Base-by-base conservation (phyloP, 2,888 invertebrate genomes). In the Hirtodrosophila alboralis region DNA sequence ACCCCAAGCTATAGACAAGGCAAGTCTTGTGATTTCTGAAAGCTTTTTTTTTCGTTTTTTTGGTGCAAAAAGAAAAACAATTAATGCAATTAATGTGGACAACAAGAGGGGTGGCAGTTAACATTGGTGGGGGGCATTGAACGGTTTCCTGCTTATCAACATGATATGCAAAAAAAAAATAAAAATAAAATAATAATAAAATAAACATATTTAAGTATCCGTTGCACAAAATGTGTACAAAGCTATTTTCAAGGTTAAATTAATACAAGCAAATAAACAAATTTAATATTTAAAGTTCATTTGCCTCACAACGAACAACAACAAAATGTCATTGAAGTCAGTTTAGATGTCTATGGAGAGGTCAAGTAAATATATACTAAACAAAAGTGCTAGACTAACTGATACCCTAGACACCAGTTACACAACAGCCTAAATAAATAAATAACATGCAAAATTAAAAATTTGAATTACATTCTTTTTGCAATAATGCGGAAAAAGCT, bases 1-100 rank as follows among this genome's bases (percentile, higher is more conserved):
- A 43, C 16, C 12, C 34, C 28, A 30, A 10, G 14, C 18, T 5
- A 3, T 0, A 18, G 4, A 18, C 1, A 2, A 3, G 4, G 4
- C 18, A 18, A 31, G 66, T 80, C 80, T 84, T 77, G 84, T 83
- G 80, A 70, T 76, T 52, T 26, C n/a, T 10, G 6, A 56, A 37
- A 71, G 64, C 52, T 60, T 48, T 62, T 33, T 12, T 9, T 8
- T 36, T 4, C 18, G 3, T n/a, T n/a, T n/a, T n/a, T n/a, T n/a
- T n/a, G 16, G 40, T 18, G 21, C 8, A 18, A 38, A 23, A 28
- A 6, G n/a, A 38, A 12, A 4, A 41, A 33, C 10, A 34, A 27
- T 8, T 12, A 34, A 23, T 30, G 5, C 27, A n/a, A n/a, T n/a
- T n/a, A n/a, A n/a, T 21, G 23, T 10, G 10, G 38, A 14, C 13